Conservation (phyloP, 2,888 invertebrate genomes). For the Griposia aprilina region DNA sequence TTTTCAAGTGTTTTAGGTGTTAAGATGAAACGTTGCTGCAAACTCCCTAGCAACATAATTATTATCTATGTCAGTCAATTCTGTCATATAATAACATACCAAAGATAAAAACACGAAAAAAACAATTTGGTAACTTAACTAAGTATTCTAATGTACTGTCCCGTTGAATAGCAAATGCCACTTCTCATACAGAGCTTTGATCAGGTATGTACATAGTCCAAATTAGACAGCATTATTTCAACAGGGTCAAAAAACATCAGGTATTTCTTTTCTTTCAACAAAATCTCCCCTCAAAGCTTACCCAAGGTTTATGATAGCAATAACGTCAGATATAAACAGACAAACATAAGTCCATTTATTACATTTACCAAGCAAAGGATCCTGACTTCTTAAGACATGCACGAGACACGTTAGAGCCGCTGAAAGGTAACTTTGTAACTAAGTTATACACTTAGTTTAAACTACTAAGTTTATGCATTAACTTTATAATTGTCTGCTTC, state of each 20-base stretch:
- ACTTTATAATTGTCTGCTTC: constrained; percentile 41
- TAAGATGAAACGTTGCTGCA: background rate
- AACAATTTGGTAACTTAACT: background rate
- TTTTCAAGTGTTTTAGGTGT: background rate
- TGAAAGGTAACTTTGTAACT: constrained; percentile 20
- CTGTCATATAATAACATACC: no score
- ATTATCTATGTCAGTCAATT: background rate
- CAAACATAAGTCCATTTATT: constrained; percentile 1
- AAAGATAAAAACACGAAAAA: background rate
- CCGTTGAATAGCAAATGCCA: background rate
- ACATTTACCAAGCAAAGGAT: background rate
- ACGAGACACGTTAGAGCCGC: background rate
- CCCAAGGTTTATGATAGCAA: constrained; percentile 1
- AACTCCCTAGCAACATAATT: background rate
- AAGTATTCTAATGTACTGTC: background rate
- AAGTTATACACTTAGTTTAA: constrained; percentile 18
- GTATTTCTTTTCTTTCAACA: background rate
- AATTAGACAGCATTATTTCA: background rate
- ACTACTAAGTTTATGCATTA: constrained; percentile 45
- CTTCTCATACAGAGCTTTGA: background rate
- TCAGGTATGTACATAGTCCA: background rate
- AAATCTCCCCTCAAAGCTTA: background rate
- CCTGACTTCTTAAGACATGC: background rate
- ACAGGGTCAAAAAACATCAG: background rate
- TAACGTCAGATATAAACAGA: constrained; percentile 9